These are phyloP conservation scores for Trachythela sp. DNA, from an alignment of 64 coral and sea anemone species.

Conservation along the genomic window DNA sequence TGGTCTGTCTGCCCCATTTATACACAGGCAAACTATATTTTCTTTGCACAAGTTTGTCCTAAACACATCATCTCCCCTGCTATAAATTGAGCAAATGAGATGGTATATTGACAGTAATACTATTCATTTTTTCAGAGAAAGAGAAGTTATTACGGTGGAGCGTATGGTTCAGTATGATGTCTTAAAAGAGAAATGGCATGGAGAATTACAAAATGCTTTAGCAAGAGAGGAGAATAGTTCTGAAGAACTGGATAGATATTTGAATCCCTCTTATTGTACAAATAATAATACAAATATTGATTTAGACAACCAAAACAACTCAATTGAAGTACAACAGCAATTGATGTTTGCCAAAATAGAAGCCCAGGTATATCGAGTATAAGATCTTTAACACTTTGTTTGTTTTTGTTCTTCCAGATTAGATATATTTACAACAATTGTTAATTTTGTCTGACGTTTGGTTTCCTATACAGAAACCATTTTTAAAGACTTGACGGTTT, in stretches of 20 bases:
- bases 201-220: background rate
- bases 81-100: background rate
- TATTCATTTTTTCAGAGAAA: background rate
- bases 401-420: too few species aligned
- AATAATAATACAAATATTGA: background rate
- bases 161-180: slow-evolving; percentile 22
- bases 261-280: background rate
- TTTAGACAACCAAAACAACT: background rate
- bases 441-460: too few species aligned
- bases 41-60: too few species aligned
- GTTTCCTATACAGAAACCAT: too few species aligned
- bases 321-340: background rate
- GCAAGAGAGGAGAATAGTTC: background rate
- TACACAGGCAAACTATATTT: too few species aligned
- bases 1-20: too few species aligned
- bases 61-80: too few species aligned
- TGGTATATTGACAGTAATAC: background rate
- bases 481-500: too few species aligned
- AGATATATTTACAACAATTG: too few species aligned
- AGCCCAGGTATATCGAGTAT: background rate
- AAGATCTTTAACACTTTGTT: too few species aligned
- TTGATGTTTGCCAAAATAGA: slow-evolving; percentile 6
- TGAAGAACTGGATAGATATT: background rate
- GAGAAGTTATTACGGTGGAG: background rate
- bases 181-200: background rate